phyloP scores from a whole-genome alignment of 92 coral and sea anemone species.

The Anthopleura xanthogrammica region DNA sequence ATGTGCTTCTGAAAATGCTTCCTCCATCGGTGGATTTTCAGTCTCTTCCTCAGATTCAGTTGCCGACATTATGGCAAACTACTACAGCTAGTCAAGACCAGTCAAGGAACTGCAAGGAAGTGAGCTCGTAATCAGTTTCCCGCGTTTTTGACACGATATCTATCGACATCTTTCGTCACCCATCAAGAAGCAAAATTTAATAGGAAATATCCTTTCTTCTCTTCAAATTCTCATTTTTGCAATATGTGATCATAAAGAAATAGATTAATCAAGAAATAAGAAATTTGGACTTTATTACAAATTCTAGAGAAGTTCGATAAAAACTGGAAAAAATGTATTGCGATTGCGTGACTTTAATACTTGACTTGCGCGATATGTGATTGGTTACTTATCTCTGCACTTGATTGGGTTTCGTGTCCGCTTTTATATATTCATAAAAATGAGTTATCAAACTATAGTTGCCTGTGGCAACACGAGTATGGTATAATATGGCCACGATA shows the following conservation, averaged over 20 bases:
- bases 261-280: too few relatives aligned
- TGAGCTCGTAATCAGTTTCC: neutral
- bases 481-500: constrained; percentile 51
- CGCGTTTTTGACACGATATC: neutral
- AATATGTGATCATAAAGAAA: too few relatives aligned
- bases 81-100: neutral
- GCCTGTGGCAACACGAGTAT: constrained; percentile 63
- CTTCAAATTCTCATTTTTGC: too few relatives aligned
- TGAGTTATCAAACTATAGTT: constrained; percentile 43
- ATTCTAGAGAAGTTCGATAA: neutral
- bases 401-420: constrained; percentile 43
- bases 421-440: constrained; percentile 28
- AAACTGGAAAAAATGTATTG: neutral
- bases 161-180: too few relatives aligned
- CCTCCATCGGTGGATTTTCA: neutral
- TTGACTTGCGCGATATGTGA: constrained; percentile 12
- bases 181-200: too few relatives aligned
- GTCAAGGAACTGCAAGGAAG: neutral
- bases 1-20: neutral
- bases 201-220: too few relatives aligned
- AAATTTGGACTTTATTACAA: neutral
- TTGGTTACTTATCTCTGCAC: constrained; percentile 27
- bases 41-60: neutral
- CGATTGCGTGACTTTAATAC: constrained; percentile 18
- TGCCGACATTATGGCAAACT: neutral